phyloP scores from a whole-genome alignment of 1,140 invertebrate genomes.

The Bilobella aurantiaca region DNA sequence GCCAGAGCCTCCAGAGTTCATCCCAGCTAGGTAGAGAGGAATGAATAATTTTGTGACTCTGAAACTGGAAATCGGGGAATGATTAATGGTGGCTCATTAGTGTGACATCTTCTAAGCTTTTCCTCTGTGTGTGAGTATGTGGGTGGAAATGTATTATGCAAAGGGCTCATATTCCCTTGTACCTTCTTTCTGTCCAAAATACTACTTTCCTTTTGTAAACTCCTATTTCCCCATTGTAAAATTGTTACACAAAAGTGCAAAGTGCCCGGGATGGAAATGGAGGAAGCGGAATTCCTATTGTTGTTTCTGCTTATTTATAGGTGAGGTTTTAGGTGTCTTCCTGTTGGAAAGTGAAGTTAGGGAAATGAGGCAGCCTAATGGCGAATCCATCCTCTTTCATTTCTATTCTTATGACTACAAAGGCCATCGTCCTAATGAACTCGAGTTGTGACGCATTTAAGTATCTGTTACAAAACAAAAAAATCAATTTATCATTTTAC shows the following conservation, averaged over 20 bases:
- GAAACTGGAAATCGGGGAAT: slow-evolving; percentile 22
- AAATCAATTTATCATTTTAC: neutral
- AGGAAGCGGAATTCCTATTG: no score
- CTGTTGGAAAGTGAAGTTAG: no score
- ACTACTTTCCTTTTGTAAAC: neutral
- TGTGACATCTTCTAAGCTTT: slow-evolving; percentile 32
- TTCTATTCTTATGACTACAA: no score
- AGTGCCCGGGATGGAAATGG: no score
- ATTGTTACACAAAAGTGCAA: no score
- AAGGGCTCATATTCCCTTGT: no score
- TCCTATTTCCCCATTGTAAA: no score
- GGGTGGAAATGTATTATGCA: slow-evolving; percentile 9
- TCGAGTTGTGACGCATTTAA: neutral
- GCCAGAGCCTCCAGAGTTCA: neutral
- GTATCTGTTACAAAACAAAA: neutral
- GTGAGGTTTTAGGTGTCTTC: no score
- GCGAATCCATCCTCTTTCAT: no score
- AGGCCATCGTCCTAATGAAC: no score
- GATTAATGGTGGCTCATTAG: slow-evolving; percentile 35
- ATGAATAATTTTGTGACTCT: slow-evolving; percentile 23
- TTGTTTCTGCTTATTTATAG: no score
- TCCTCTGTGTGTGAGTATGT: neutral
- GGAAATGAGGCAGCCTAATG: no score
- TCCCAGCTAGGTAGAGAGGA: slow-evolving; percentile 2
- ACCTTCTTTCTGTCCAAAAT: neutral